phyloP scores from a whole-genome alignment of 2,113 vertebrate species.

The Nothobranchius furzeri region DNA sequence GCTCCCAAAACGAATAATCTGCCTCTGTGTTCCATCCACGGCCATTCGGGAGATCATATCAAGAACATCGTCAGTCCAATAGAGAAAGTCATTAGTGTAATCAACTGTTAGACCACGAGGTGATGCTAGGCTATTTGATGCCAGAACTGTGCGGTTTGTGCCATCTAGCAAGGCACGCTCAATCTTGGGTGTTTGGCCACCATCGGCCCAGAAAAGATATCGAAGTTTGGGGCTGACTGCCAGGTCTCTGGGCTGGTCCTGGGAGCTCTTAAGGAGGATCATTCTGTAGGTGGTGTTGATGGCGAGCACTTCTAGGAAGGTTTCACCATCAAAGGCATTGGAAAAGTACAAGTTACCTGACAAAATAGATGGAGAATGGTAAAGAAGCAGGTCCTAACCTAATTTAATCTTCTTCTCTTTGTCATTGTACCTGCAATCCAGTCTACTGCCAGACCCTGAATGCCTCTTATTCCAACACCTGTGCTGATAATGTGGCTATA shows the following conservation, averaged over 20 bases:
- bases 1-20: constrained; percentile 88
- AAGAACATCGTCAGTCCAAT: constrained; percentile 93
- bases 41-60: constrained; percentile 90
- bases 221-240: constrained; percentile 89
- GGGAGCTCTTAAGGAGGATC: constrained; percentile 85
- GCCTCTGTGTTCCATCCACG: constrained; percentile 79
- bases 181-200: constrained; percentile 91
- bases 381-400: neutral
- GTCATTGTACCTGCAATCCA: constrained; percentile 74
- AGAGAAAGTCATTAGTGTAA: constrained; percentile 83
- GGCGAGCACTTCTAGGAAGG: constrained; percentile 87
- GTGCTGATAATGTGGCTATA: constrained; percentile 53
- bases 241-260: constrained; percentile 86
- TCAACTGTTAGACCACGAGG: constrained; percentile 89
- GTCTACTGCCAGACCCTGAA: constrained; percentile 76
- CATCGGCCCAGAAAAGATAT: constrained; percentile 92
- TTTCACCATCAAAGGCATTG: constrained; percentile 86
- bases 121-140: constrained; percentile 87
- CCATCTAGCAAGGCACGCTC: constrained; percentile 90
- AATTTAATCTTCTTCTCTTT: neutral
- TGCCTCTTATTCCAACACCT: constrained; percentile 68
- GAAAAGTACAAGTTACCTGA: constrained; percentile 94
- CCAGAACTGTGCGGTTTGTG: constrained; percentile 88
- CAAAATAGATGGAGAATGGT: neutral
- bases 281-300: constrained; percentile 88